Conservation (phyloP, 2,888 invertebrate species). For the Drosophila mercatorum region DNA sequence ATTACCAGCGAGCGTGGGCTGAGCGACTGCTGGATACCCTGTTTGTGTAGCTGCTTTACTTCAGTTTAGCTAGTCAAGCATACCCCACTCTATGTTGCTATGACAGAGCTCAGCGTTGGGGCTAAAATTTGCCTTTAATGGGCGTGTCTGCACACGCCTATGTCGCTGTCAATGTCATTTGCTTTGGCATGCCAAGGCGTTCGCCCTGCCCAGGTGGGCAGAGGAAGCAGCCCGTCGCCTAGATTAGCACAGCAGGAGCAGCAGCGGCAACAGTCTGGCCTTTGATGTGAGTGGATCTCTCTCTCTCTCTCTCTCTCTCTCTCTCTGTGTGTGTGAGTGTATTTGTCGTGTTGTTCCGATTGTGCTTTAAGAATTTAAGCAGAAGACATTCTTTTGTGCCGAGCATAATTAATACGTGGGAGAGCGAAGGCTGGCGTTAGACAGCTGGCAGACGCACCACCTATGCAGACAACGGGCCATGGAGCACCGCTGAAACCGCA, state of each 20-base stretch:
- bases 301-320: too few relatives aligned
- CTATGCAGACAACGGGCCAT: conserved; percentile 2
- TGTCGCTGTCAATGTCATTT: conserved; percentile 20
- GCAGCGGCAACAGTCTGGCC: conserved; percentile 1
- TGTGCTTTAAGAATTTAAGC: conserved; percentile 20
- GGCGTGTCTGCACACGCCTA: conserved; percentile 28
- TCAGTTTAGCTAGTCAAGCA: neutral
- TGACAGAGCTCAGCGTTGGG: neutral
- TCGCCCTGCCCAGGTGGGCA: neutral
- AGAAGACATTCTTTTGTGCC: neutral
- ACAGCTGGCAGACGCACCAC: conserved; percentile 41
- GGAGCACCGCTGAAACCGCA: conserved; percentile 38
- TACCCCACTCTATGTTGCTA: conserved; percentile 16
- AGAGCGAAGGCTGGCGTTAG: conserved; percentile 4
- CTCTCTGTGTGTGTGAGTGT: neutral
- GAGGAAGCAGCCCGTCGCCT: neutral
- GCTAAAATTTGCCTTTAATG: conserved; percentile 5
- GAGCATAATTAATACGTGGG: conserved; percentile 58
- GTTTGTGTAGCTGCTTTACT: neutral
- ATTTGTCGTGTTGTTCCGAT: neutral
- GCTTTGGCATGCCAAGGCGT: conserved; percentile 9
- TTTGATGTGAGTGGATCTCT: neutral
- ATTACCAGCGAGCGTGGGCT: conserved; percentile 11
- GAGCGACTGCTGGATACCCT: neutral
- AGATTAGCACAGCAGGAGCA: neutral